Evolutionary conservation across 2,888 invertebrate genomes (phyloP).

Genomic region (Microplitis deprimator): DNA sequence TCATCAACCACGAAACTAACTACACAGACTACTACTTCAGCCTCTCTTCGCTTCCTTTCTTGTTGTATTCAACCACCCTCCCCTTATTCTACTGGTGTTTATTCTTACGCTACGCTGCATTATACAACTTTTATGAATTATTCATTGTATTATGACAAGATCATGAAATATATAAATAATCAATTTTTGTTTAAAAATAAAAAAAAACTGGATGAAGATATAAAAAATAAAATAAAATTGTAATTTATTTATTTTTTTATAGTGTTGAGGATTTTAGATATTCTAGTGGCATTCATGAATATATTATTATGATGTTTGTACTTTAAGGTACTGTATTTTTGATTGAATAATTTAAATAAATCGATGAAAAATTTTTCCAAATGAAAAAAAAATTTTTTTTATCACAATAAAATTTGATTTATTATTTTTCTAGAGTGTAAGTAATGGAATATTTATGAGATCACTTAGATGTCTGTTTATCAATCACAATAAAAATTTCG

Average conservation of each 20-base stretch:
- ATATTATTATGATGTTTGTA: conserved; percentile 1
- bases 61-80: conserved; percentile 24
- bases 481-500: neutral
- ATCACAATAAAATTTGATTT: neutral
- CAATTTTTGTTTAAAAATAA: neutral
- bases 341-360: neutral
- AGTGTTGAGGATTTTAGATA: neutral
- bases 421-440: neutral
- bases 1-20: conserved; percentile 27
- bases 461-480: neutral
- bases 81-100: conserved; percentile 1
- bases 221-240: neutral
- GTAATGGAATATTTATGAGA: neutral
- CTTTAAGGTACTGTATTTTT: neutral
- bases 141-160: conserved; percentile 55
- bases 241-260: neutral
- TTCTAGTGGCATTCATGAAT: neutral
- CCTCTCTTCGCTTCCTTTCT: conserved; percentile 34
- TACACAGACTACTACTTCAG: conserved; percentile 29
- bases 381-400: neutral
- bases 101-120: neutral
- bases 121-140: conserved; percentile 53
- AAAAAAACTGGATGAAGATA: neutral
- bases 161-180: conserved; percentile 39
- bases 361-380: neutral